Evolutionary conservation across 1,140 invertebrate genomes (phyloP), one percentile per base, ranked within the genome.

Genomic region (Zaprionus ornatus): DNA sequence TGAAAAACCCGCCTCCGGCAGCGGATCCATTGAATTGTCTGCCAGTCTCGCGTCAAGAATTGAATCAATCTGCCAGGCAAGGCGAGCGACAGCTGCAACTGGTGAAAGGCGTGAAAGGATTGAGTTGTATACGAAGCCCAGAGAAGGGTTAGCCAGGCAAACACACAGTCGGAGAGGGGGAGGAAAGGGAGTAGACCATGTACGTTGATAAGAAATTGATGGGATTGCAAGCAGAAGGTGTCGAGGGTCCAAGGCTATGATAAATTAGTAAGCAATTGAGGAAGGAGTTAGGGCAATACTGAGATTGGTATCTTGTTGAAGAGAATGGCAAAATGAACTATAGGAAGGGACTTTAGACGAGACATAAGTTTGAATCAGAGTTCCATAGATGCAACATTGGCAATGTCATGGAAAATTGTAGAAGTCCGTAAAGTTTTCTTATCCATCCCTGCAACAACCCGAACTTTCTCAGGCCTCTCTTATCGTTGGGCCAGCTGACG

Each of bases 81-180:
- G 42, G 56, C 63, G 37, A 27, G 23, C 72, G 42, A 55, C 82
- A 86, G 82, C 82, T 82, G 76, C 61, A 50, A 62, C 27, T 69
- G 73, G 83, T 87, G 84, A 90, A 90, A 90, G 85, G 85, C 79
- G 85, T 90, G 85, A 90, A 90, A 82, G 86, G 86, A 90, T 82
- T 87, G 72, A 55, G 65, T 54, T 67, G 68, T 60, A 69, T 32
- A 60, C 63, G 57, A 29, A 35, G 23, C 37, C 65, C 23, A 37
- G 56, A 29, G 60, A 45, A 45, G 40, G 40, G 40, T 17, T 9
- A 1, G n/a, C 15, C 7, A 7, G n/a, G 5, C 2, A 1, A 48
- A 52, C 2, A 21, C 7, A 12, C n/a, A 3, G 55, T 15, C 2
- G 2, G 1, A 13, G 6, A 17, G 68, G 13, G 29, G 13, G 10